These are phyloP conservation scores for Bathynomus jamesi DNA, from an alignment of 1,140 invertebrate species.

Conservation along the genomic window DNA sequence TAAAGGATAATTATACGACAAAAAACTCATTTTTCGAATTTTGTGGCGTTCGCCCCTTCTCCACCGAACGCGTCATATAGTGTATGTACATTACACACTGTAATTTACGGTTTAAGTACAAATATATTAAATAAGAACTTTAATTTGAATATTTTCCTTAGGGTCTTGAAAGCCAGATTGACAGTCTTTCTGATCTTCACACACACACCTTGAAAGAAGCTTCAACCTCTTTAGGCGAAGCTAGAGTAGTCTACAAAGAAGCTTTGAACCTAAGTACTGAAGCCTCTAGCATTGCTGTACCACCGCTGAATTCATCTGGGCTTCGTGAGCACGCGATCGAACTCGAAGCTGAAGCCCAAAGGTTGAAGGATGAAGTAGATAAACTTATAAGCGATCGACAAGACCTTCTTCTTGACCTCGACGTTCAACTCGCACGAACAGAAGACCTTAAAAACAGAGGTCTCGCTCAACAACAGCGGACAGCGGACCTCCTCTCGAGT, in stretches of 20 bases:
- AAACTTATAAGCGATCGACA: slow-evolving; percentile 53
- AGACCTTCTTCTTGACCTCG: slow-evolving; percentile 42
- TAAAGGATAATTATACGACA: no score
- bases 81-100: no score
- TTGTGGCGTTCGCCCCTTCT: no score
- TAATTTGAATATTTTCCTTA: background rate
- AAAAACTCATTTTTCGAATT: no score
- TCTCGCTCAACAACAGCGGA: slow-evolving; percentile 41
- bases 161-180: slow-evolving; percentile 46
- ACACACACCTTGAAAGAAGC: slow-evolving; percentile 59
- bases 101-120: no score
- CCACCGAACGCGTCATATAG: no score
- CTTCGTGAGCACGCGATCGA: slow-evolving; percentile 53
- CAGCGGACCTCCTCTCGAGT: slow-evolving; percentile 50
- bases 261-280: slow-evolving; percentile 67
- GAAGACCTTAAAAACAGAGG: slow-evolving; percentile 39
- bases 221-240: slow-evolving; percentile 59
- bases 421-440: slow-evolving; percentile 41
- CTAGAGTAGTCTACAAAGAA: slow-evolving; percentile 65
- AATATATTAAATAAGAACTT: background rate
- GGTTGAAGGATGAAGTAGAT: slow-evolving; percentile 58
- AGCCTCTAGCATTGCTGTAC: slow-evolving; percentile 64
- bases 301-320: slow-evolving; percentile 59
- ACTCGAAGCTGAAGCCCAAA: slow-evolving; percentile 44
- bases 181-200: slow-evolving; percentile 56